A percentile compares a stretch with the other conserved stretches of the same genome.
These are phyloP conservation scores for Blennius ocellaris DNA, from an alignment of 2,113 vertebrate genomes.

Conservation along the genomic window DNA sequence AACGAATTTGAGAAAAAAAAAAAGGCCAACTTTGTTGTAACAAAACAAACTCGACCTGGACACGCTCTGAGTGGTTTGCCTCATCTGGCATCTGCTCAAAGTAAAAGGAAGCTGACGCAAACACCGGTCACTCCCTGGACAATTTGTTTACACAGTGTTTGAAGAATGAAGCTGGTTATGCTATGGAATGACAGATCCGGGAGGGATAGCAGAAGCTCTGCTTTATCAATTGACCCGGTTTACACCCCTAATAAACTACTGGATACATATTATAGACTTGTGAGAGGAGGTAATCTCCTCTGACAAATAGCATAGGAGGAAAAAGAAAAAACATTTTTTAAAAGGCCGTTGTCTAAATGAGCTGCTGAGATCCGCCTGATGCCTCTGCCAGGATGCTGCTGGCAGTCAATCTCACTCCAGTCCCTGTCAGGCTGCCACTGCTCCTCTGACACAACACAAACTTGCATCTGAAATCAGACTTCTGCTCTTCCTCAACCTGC, in stretches of 20 bases:
- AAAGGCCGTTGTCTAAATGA: conserved; percentile 6
- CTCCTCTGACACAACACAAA: neutral
- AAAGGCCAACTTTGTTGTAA: neutral
- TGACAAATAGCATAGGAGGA: neutral
- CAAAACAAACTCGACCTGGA: neutral
- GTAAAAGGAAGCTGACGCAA: conserved; percentile 36
- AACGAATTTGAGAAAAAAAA: neutral
- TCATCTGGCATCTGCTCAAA: conserved; percentile 26
- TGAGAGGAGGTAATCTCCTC: neutral
- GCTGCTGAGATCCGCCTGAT: conserved; percentile 5
- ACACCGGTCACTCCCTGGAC: conserved; percentile 23
- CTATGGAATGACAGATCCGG: neutral
- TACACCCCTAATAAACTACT: neutral
- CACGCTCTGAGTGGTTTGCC: neutral
- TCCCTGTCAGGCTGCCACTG: conserved; percentile 30
- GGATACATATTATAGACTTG: neutral
- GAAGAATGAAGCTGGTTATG: neutral
- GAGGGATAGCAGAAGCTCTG: neutral
- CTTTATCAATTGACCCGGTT: too few species aligned
- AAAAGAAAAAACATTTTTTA: neutral
- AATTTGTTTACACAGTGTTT: conserved; percentile 29
- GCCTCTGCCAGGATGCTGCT: conserved; percentile 20
- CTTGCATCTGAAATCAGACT: conserved; percentile 30
- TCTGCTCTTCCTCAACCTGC: conserved; percentile 18
- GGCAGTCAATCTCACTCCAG: conserved; percentile 15